phyloP scores from a whole-genome alignment of 2,888 invertebrate species.

The Eretmocerus hayati region DNA sequence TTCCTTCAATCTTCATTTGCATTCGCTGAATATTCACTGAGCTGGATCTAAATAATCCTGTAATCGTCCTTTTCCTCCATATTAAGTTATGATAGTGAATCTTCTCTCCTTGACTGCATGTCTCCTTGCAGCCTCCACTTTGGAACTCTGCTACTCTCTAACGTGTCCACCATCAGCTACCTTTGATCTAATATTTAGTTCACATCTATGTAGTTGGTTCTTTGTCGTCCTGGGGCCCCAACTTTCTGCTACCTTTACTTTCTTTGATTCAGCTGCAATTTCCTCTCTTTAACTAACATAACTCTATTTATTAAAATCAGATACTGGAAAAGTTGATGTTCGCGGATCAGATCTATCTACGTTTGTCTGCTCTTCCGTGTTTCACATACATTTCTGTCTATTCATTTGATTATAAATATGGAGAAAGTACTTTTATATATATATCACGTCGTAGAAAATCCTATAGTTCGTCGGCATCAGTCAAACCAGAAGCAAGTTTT shows the following conservation, averaged over 20 bases:
- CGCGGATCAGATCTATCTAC: not conserved
- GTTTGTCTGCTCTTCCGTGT: not conserved
- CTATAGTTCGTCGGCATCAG: conserved; percentile 34
- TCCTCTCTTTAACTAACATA: not conserved
- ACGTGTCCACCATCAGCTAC: not conserved
- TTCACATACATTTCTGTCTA: conserved; percentile 4
- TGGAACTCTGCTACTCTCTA: not conserved
- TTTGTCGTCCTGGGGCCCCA: not conserved
- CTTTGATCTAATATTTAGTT: not conserved
- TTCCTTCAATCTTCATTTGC: not conserved
- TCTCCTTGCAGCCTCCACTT: not conserved
- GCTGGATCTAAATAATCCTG: conserved; percentile 17
- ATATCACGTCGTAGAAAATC: conserved; percentile 31
- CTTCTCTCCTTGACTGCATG: not conserved
- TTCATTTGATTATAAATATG: conserved; percentile 18
- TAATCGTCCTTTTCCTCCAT: not conserved
- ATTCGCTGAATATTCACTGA: conserved; percentile 11
- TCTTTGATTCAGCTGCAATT: not conserved
- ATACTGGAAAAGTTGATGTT: conserved; percentile 9
- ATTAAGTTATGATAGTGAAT: not conserved
- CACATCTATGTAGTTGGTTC: not conserved
- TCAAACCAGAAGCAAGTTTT: conserved; percentile 36
- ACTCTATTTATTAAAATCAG: not conserved
- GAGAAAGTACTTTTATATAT: conserved; percentile 23
- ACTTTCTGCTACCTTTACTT: not conserved